A percentile compares a stretch with the other conserved stretches of the same genome.
These are phyloP conservation scores for Coenonympha arcania DNA, from an alignment of 2,888 invertebrate species.

Conservation along the genomic window DNA sequence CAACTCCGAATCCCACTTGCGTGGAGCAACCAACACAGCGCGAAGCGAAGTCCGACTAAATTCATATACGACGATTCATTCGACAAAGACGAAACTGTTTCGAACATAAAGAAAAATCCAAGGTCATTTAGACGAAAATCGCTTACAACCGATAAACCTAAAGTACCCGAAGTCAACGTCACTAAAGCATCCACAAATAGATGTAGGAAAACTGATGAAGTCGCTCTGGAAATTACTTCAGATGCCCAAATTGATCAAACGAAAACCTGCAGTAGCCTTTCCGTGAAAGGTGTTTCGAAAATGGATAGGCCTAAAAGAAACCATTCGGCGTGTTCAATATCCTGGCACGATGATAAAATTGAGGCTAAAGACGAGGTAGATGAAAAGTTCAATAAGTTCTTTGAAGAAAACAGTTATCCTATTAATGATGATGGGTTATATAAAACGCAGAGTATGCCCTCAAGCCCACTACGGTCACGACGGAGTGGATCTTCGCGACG, in stretches of 20 bases:
- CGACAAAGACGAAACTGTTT: conserved; percentile 26
- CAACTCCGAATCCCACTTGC: no score
- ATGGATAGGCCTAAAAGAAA: conserved; percentile 51
- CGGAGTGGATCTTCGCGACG: conserved; percentile 38
- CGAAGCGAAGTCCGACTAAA: no score
- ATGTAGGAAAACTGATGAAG: conserved; percentile 30
- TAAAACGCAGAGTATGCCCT: conserved; percentile 74
- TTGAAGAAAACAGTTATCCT: conserved; percentile 43
- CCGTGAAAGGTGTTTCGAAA: conserved; percentile 37
- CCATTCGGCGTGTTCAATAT: conserved; percentile 66
- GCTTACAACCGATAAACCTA: conserved; percentile 8
- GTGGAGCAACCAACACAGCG: no score
- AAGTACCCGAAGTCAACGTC: conserved; percentile 15
- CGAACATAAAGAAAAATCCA: conserved; percentile 14
- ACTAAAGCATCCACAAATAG: conserved; percentile 39
- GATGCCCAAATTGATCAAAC: conserved; percentile 34
- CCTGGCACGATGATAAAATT: conserved; percentile 62
- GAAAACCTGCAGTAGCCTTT: conserved; percentile 34
- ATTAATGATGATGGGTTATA: conserved; percentile 44
- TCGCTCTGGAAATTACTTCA: neutral
- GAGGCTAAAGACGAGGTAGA: conserved; percentile 53
- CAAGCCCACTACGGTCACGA: conserved; percentile 69
- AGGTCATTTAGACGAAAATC: conserved; percentile 14
- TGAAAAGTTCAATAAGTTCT: conserved; percentile 57
- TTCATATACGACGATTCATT: conserved; percentile 19